These are phyloP conservation scores for Aphodius sticticus DNA, from an alignment of 2,888 invertebrate species.

Conservation along the genomic window DNA sequence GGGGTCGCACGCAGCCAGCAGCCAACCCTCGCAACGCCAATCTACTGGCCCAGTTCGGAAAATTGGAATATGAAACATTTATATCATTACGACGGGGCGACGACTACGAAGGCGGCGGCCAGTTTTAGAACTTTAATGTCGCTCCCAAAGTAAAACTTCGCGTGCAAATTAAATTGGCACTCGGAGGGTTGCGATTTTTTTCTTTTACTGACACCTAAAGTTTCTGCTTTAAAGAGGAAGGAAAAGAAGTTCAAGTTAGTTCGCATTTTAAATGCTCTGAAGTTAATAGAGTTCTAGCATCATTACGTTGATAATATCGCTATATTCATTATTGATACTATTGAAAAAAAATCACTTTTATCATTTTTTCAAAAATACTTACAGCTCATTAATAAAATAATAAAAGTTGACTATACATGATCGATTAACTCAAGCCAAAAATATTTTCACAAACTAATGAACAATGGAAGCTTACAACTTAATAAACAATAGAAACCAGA, in stretches of 20 bases:
- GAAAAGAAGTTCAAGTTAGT: neutral
- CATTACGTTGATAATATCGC: neutral
- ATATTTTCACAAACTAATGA: no score
- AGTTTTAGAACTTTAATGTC: slow-evolving; percentile 23
- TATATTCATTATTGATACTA: no score
- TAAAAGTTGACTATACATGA: no score
- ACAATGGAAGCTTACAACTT: no score
- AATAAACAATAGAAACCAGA: no score
- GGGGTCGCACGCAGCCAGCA: neutral
- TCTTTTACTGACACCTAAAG: neutral
- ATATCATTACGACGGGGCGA: slow-evolving; percentile 14
- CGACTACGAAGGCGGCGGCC: neutral
- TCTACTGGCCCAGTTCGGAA: neutral
- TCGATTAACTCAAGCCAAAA: no score
- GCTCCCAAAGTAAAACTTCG: slow-evolving; percentile 12
- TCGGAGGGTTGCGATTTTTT: neutral
- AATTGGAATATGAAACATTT: slow-evolving; percentile 25
- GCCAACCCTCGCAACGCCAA: neutral
- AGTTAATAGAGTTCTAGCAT: neutral
- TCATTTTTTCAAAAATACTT: no score
- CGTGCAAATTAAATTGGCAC: slow-evolving; percentile 23
- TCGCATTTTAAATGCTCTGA: neutral
- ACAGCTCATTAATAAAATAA: no score
- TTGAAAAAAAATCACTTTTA: no score
- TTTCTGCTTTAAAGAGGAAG: neutral